phyloP scores from a whole-genome alignment of 2,888 invertebrate genomes.

The Elegia similella region DNA sequence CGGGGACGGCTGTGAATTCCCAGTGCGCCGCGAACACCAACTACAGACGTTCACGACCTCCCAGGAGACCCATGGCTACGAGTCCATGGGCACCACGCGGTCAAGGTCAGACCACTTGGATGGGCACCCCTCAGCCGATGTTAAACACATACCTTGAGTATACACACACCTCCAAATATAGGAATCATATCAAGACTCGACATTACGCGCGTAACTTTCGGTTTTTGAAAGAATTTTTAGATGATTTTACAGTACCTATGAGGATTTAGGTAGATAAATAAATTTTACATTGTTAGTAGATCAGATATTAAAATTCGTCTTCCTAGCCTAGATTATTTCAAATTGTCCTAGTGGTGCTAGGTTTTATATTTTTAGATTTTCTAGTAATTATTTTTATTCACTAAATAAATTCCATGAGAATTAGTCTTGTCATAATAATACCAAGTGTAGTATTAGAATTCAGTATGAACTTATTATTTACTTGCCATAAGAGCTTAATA shows the following conservation, averaged over 20 bases:
- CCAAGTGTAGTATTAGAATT: constrained; percentile 10
- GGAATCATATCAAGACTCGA: neutral
- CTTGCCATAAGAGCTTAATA: neutral
- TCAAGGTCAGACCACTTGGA: constrained; percentile 86
- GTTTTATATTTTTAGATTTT: constrained; percentile 5
- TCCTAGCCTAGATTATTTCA: neutral
- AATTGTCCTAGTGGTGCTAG: constrained; percentile 8
- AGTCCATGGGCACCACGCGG: constrained; percentile 94
- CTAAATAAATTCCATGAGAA: neutral
- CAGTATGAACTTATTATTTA: constrained; percentile 1
- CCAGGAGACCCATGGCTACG: constrained; percentile 84
- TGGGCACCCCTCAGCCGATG: constrained; percentile 40
- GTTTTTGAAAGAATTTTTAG: neutral
- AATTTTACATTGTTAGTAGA: neutral
- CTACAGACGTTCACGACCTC: constrained; percentile 70
- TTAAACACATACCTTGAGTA: constrained; percentile 70
- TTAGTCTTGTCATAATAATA: neutral
- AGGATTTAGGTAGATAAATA: neutral
- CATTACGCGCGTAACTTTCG: neutral
- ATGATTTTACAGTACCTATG: constrained; percentile 6
- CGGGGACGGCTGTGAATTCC: constrained; percentile 94
- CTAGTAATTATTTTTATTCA: neutral
- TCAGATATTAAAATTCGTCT: neutral
- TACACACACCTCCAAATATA: neutral
- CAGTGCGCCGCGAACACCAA: constrained; percentile 87